Conservation (phyloP, 1,140 invertebrate genomes). For the Drosophila arizonae region DNA sequence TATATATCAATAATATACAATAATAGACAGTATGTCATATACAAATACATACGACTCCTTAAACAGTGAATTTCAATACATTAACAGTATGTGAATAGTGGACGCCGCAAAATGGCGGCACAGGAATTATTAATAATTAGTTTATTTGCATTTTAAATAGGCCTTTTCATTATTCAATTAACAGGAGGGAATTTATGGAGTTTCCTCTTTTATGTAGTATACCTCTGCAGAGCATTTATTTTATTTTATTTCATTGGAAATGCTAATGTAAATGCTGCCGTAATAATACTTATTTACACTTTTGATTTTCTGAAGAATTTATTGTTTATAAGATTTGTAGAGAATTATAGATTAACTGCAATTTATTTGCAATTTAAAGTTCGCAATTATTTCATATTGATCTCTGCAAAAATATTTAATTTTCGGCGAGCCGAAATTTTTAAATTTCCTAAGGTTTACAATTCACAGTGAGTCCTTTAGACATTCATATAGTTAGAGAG, state of each 20-base stretch:
- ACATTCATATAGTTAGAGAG: constrained; percentile 13
- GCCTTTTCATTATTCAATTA: constrained; percentile 6
- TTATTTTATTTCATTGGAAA: too few relatives aligned
- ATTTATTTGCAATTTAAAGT: too few relatives aligned
- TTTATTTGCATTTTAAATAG: background rate
- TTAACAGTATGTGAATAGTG: constrained; percentile 32
- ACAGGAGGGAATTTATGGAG: constrained; percentile 32
- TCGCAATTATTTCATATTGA: background rate
- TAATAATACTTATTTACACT: too few relatives aligned
- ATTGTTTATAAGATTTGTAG: too few relatives aligned
- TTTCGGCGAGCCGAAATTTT: background rate
- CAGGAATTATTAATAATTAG: constrained; percentile 28
- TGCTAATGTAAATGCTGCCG: too few relatives aligned
- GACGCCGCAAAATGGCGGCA: constrained; percentile 50
- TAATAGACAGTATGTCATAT: constrained; percentile 25
- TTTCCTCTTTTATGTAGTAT: background rate
- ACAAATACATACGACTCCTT: constrained; percentile 20
- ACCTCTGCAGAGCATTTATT: background rate
- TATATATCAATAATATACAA: constrained; percentile 54
- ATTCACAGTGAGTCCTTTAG: background rate
- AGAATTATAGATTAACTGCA: too few relatives aligned
- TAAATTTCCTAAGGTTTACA: background rate
- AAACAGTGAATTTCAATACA: constrained; percentile 37
- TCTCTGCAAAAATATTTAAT: background rate
- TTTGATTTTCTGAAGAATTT: too few relatives aligned